phyloP scores from a whole-genome alignment of 2,797 vertebrate species.

The Danio aesculapii region DNA sequence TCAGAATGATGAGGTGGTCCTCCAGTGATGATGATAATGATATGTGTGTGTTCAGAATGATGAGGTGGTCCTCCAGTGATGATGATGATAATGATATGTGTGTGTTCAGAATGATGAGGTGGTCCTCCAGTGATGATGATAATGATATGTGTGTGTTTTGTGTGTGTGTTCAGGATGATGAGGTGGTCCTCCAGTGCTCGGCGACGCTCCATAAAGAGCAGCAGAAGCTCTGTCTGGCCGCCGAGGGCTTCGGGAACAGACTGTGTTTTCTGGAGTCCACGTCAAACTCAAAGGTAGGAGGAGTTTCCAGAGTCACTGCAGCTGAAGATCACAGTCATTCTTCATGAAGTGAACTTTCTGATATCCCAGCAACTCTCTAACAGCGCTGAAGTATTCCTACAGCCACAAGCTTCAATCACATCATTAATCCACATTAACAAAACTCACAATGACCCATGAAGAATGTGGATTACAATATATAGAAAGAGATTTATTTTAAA shows the following conservation, averaged over 20 bases:
- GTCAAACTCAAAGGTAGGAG: constrained; percentile 95
- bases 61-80: not conserved
- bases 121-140: no score
- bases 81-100: not conserved
- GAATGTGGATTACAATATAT: no score
- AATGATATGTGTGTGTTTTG: not conserved
- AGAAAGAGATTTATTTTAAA: no score
- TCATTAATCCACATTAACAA: not conserved
- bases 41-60: no score
- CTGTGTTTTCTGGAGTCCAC: constrained; percentile 97
- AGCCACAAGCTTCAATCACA: not conserved
- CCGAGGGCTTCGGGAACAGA: constrained; percentile 95
- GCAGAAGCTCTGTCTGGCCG: constrained; percentile 93
- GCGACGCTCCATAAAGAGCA: constrained; percentile 92
- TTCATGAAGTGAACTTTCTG: not conserved
- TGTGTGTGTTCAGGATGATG: constrained; percentile 84
- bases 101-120: not conserved
- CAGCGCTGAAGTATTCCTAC: not conserved
- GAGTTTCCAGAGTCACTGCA: no score
- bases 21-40: no score
- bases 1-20: no score
- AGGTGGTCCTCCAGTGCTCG: constrained; percentile 94
- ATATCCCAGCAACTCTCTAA: not conserved
- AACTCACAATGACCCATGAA: not conserved
- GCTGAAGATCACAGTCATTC: no score